Conservation (phyloP, 2,888 invertebrate genomes). For the Exephanes ischioxanthus region DNA sequence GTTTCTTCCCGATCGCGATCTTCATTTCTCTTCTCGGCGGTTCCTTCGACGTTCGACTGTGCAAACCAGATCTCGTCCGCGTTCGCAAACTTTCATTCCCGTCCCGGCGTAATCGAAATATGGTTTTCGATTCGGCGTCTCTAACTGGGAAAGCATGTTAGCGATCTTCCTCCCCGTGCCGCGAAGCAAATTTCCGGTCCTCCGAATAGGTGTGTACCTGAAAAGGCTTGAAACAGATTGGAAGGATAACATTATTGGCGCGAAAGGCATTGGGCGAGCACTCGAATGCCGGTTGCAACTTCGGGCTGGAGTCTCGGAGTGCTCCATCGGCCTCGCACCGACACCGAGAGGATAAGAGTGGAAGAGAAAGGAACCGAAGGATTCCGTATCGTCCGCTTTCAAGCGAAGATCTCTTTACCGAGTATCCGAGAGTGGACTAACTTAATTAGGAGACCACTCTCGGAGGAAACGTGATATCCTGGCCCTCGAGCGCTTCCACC, state of each 20-base stretch:
- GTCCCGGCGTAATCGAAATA: not conserved
- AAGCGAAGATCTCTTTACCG: conserved; percentile 69
- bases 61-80: not conserved
- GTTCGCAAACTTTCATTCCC: not conserved
- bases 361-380: conserved; percentile 66
- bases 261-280: conserved; percentile 39
- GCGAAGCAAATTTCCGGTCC: conserved; percentile 40
- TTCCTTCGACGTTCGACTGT: not conserved
- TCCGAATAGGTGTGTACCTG: conserved; percentile 26
- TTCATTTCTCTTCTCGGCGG: not conserved
- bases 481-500: conserved; percentile 61
- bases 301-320: conserved; percentile 31
- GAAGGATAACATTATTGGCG: conserved; percentile 60
- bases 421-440: conserved; percentile 73
- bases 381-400: conserved; percentile 69
- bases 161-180: conserved; percentile 7
- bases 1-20: not conserved
- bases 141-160: conserved; percentile 33
- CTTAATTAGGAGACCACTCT: conserved; percentile 75
- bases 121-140: conserved; percentile 7
- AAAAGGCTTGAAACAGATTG: conserved; percentile 61
- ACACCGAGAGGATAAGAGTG: conserved; percentile 1
- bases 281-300: conserved; percentile 48
- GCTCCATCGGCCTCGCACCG: not conserved
- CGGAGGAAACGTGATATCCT: conserved; percentile 71